Percentiles rank a stretch among this genome's conserved stretches.
Evolutionary conservation across 2,888 invertebrate genomes (phyloP).

Genomic region (Oasisia sp.): DNA sequence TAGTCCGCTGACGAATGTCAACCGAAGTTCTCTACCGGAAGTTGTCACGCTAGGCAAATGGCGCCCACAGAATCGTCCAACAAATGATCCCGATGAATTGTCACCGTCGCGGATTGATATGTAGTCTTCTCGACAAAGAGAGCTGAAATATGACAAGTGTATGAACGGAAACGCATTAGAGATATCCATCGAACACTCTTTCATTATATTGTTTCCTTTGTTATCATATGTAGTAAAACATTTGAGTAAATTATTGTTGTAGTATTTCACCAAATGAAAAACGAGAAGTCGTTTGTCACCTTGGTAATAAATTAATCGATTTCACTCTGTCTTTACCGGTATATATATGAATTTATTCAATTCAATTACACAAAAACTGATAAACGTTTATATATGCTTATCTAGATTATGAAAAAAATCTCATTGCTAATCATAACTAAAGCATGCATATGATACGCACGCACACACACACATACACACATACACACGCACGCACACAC

Average conservation of each 20-base stretch:
- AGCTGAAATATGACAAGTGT: not conserved
- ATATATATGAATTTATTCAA: not conserved
- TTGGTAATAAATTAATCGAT: not conserved
- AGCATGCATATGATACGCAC: not conserved
- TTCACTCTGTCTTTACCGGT: not conserved
- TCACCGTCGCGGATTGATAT: conserved; percentile 26
- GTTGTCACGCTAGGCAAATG: not conserved
- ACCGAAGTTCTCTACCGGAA: not conserved
- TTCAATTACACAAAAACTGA: not conserved
- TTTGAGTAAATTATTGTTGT: too few relatives aligned
- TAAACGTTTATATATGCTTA: too few relatives aligned
- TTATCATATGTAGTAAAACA: not conserved
- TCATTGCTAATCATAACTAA: not conserved
- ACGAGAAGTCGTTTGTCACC: not conserved
- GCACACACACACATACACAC: not conserved
- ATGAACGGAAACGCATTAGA: not conserved
- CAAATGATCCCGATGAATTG: not conserved
- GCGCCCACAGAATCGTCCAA: not conserved
- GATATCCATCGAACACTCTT: not conserved
- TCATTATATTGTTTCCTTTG: not conserved
- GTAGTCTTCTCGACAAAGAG: conserved; percentile 37
- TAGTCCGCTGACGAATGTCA: not conserved
- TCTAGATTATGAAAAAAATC: not conserved
- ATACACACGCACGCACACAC: not conserved
- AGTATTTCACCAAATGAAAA: too few relatives aligned